Percentiles rank a stretch among this genome's conserved stretches.
Conservation (phyloP, 1,140 invertebrate species). For the Cheumatopsyche charites region DNA sequence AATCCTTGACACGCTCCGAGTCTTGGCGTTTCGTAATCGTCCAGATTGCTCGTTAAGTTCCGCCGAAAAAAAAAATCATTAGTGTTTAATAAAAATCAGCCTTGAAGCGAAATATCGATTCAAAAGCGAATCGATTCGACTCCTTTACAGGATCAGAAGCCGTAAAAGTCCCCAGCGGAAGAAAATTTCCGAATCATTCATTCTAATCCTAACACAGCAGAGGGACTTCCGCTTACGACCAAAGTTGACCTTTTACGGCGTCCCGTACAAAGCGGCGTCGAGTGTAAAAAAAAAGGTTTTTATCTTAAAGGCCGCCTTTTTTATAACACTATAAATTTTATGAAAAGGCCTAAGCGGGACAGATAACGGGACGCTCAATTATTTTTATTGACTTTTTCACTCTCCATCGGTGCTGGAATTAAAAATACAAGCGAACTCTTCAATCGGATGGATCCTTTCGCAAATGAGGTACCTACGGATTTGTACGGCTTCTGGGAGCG, state of each 20-base stretch:
- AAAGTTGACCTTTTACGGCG: constrained; percentile 24
- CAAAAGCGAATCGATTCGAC: too few relatives aligned
- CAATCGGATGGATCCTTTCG: neutral
- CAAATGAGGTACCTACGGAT: too few relatives aligned
- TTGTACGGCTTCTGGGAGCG: too few relatives aligned
- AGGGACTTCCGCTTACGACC: constrained; percentile 5
- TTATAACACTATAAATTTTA: constrained; percentile 39
- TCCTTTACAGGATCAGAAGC: too few relatives aligned
- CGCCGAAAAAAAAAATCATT: too few relatives aligned
- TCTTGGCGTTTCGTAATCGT: neutral
- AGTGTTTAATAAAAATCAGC: too few relatives aligned
- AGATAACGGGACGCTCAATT: constrained; percentile 34
- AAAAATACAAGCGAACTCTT: neutral
- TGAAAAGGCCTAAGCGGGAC: constrained; percentile 9
- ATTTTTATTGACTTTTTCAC: constrained; percentile 41
- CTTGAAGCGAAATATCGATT: too few relatives aligned
- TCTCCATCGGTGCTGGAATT: constrained; percentile 19
- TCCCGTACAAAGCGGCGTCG: constrained; percentile 15
- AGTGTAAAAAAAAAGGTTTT: constrained; percentile 34
- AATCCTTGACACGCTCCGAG: constrained; percentile 11
- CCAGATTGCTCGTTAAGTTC: too few relatives aligned
- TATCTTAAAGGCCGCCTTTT: constrained; percentile 30
- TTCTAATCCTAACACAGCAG: too few relatives aligned
- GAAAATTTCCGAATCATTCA: too few relatives aligned
- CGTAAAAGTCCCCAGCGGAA: too few relatives aligned